Base-by-base conservation (phyloP, 2,797 vertebrate species). In the Leptoclinus maculatus region DNA sequence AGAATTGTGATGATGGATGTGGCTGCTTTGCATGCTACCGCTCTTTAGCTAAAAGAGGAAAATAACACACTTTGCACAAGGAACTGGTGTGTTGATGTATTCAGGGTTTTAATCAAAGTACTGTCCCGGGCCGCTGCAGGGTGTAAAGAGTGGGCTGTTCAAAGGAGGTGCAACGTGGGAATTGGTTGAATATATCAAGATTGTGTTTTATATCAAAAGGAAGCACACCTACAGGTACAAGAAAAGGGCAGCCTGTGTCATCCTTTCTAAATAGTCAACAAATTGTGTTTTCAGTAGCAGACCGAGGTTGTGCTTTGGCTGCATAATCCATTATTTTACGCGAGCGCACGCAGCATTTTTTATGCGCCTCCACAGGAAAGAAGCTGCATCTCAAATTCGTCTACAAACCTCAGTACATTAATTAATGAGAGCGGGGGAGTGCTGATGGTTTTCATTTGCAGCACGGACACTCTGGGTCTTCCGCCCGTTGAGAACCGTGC, bases 381-480 rank as follows among this genome's bases (percentile, higher is more conserved):
- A 66, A 45, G 65, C 63, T 45, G 59, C 65, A 78, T 80, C 84
- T 59, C 54, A 68, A 85, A 78, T 70, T 83, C 78, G 53, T 66
- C 32, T 43, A 14, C 74, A 67, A 45, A 71, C 64, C 66, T 82
- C 68, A 68, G 60, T 73, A 66, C 74, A 81, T 88, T 90, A 93
- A 89, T 88, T 90, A 93, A 89, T 88, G 83, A 83, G 74, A 78
- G 74, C 27, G 23, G 65, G 65, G 71, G 67, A 85, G 78, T 73
- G 80, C 83, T 77, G 76, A 87, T 88, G 76, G 73, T 85, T 92
- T 93, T 87, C 27, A 91, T 94, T 91, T 90, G 87, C 84, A 79
- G 78, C 82, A 57, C 64, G 67, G 71, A 77, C 68, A 60, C 83
- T 67, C 63, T 16, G 73, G 62, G 66, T 82, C 78, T 74, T 65